Conservation (phyloP, 2,888 invertebrate genomes). For the Ligdia adustata region DNA sequence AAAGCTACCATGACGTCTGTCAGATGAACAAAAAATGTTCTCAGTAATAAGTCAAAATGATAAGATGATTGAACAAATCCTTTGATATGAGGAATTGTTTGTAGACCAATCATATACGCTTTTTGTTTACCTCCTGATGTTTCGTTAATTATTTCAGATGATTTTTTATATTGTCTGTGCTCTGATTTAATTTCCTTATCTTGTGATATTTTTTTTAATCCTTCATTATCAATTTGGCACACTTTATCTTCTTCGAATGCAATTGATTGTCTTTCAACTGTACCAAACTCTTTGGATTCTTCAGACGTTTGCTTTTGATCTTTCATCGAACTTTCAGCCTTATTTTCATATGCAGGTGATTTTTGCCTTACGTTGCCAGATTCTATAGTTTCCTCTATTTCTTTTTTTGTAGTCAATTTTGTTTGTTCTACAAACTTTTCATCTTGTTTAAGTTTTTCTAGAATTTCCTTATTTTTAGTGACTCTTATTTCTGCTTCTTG, state of each 20-base stretch:
- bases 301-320: neutral
- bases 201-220: neutral
- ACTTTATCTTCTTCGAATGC: slow-evolving; percentile 19
- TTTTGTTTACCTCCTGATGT: slow-evolving; percentile 54
- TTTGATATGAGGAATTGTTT: slow-evolving; percentile 70
- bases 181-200: slow-evolving; percentile 9
- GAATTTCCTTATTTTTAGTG: slow-evolving; percentile 5
- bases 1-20: slow-evolving; percentile 78
- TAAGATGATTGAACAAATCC: slow-evolving; percentile 58
- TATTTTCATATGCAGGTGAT: slow-evolving; percentile 16
- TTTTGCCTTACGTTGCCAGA: slow-evolving; percentile 2
- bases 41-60: slow-evolving; percentile 64
- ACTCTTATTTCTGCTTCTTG: slow-evolving; percentile 10
- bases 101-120: slow-evolving; percentile 61
- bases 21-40: slow-evolving; percentile 74
- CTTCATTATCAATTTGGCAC: slow-evolving; percentile 1
- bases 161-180: slow-evolving; percentile 13
- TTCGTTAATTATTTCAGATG: slow-evolving; percentile 5
- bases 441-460: slow-evolving; percentile 1
- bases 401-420: slow-evolving; percentile 13
- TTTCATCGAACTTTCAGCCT: neutral
- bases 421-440: slow-evolving; percentile 11
- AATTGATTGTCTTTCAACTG: slow-evolving; percentile 5
- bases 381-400: slow-evolving; percentile 10
- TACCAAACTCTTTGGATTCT: slow-evolving; percentile 2